Base-by-base conservation (phyloP, 2,113 vertebrate genomes). In the Campylorhamphus procurvoides region DNA sequence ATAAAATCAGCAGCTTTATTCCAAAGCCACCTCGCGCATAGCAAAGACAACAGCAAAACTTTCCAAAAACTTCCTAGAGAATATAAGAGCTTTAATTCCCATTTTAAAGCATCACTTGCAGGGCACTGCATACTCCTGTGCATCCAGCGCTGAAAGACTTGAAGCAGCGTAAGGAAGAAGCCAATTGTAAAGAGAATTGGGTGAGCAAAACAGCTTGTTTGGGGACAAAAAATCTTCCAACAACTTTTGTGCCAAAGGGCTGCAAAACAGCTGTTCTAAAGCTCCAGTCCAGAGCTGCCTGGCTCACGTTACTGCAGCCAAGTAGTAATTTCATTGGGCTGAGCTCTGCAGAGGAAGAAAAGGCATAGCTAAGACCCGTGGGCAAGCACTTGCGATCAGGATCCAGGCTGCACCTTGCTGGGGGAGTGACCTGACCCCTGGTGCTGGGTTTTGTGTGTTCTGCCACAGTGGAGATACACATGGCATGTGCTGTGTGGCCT, bases 111-210 rank as follows among this genome's bases (percentile, higher is more conserved):
- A 0, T 19, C 40, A 62, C 18, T 93, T 67, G 17, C 10, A 91
- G 58, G 50, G 55, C 0, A 0, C 14, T 28, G 69, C 33, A 47
- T 0, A 6, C 5, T 72, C 29, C 46, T 1, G 5, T 13, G 35
- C 23, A 46, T 39, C 52, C 76, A 67, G 18, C 3, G 8, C 71
- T 39, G 24, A 84, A 94, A 37, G 35, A 53, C 59, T 76, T 74
- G 10, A 29, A 86, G 67, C 0, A 1, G 35, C 1, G 0, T 66
- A 62, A 72, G 44, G 49, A 56, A 91, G 66, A 73, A 83, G 40
- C 16, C 33, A 63, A 74, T 62, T 92, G 78, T 59, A n/a, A 78
- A 91, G 33, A 81, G 67, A 85, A 89, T 0, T 1, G 3, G 33
- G 47, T 29, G 8, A 0, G 1, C 39, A 72, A 76, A 75, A 14